Evolutionary conservation across 1,140 invertebrate genomes (phyloP).

Genomic region (Rhynchophorus ferrugineus): DNA sequence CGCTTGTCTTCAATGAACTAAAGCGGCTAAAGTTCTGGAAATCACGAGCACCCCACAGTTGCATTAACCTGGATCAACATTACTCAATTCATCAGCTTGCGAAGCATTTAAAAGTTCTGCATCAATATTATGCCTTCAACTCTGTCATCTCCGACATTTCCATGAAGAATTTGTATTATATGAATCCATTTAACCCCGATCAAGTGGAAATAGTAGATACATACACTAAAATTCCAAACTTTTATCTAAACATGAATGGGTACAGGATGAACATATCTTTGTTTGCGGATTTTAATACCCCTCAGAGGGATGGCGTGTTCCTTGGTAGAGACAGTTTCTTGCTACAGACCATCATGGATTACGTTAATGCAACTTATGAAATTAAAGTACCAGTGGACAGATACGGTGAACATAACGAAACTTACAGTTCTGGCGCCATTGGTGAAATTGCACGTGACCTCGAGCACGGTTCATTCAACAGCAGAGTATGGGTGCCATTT

Average conservation of each 20-base stretch:
- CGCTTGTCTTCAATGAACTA: no score
- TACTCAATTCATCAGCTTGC: background rate
- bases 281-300: background rate
- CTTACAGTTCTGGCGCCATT: background rate
- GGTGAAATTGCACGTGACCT: background rate
- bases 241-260: background rate
- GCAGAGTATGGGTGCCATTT: background rate
- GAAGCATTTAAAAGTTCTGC: background rate
- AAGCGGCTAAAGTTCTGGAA: background rate
- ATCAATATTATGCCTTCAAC: background rate
- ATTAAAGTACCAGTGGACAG: background rate
- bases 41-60: background rate
- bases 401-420: background rate
- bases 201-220: background rate
- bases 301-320: background rate
- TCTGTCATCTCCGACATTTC: background rate
- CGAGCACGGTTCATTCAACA: background rate
- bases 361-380: background rate
- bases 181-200: background rate
- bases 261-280: background rate
- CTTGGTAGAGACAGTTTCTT: background rate
- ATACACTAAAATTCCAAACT: background rate
- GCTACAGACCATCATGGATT: background rate
- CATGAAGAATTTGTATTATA: background rate
- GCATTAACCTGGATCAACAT: background rate